These are phyloP conservation scores for Morpho achilles DNA, from an alignment of 2,888 invertebrate species.

Conservation along the genomic window DNA sequence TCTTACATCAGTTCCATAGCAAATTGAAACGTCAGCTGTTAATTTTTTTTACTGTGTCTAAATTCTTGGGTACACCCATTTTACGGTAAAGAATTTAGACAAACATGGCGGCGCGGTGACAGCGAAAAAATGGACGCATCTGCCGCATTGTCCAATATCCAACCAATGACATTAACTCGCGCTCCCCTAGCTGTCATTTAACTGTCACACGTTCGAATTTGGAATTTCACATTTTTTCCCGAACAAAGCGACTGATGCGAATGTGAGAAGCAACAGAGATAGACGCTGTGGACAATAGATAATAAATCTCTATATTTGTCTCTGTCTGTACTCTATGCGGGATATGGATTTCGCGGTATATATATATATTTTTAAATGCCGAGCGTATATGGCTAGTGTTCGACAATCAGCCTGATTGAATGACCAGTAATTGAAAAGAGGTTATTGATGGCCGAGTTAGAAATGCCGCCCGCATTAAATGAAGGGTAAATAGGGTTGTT, in stretches of 20 bases:
- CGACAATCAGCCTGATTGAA: constrained; percentile 76
- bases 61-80: constrained; percentile 35
- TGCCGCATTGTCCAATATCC: constrained; percentile 73
- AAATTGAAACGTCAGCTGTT: constrained; percentile 67
- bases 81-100: constrained; percentile 50
- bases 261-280: background rate
- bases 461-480: constrained; percentile 72
- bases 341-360: background rate
- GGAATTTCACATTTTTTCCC: constrained; percentile 56
- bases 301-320: background rate
- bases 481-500: constrained; percentile 34
- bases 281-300: background rate
- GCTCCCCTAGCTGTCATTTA: constrained; percentile 76
- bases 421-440: constrained; percentile 61
- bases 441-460: constrained; percentile 48
- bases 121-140: constrained; percentile 62
- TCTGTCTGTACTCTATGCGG: background rate
- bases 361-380: constrained; percentile 37
- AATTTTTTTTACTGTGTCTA: constrained; percentile 16
- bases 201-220: constrained; percentile 56
- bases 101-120: constrained; percentile 67
- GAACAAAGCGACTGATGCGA: constrained; percentile 1
- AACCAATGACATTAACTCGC: constrained; percentile 62
- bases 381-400: constrained; percentile 66
- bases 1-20: constrained; percentile 56